Base-by-base conservation (phyloP, 2,113 vertebrate genomes). In the Alosa alosa region DNA sequence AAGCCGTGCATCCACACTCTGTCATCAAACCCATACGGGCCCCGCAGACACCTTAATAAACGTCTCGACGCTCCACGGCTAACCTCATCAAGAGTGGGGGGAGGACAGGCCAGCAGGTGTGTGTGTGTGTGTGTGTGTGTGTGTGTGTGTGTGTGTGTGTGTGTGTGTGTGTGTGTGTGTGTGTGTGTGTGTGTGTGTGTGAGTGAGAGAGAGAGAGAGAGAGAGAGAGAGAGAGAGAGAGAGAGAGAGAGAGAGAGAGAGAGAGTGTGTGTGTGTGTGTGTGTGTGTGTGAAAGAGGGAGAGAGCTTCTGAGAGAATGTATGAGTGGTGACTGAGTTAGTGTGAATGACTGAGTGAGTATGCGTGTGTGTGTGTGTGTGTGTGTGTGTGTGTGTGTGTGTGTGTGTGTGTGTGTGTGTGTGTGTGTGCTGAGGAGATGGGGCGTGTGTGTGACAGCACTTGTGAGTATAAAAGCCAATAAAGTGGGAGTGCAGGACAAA, bases 111-210 rank as follows among this genome's bases (percentile, higher is more conserved):
- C 41, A 44, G 41, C 41, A 44, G 25, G 64, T 72, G n/a, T 72
- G 64, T 72, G 64, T 72, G 64, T 72, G 64, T 25, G 64, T 72
- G 64, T 72, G 64, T 25, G 64, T 72, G 64, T 72, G 64, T 25
- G 50, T 15, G 50, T 52, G 50, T 17, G 50, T 17, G 50, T 72
- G n/a, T 72, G 64, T 72, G 64, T 72, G 64, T 72, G 64, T 25
- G 64, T 72, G 64, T 72, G 64, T 25, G 64, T 72, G 64, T 72
- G 64, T 25, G 50, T 15, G 50, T 52, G 50, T 17, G 50, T 17
- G 50, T 17, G 50, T 3, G 15, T 52, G 50, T 2, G 50, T 52
- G 13, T 52, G 50, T 49, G 47, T 49, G 47, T 49, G 47, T 49
- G 47, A 7, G 11, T 49, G 11, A 1, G 47, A 3, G 8, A 0